phyloP scores from a whole-genome alignment of 2,113 vertebrate genomes.

The Plecotus auritus region DNA sequence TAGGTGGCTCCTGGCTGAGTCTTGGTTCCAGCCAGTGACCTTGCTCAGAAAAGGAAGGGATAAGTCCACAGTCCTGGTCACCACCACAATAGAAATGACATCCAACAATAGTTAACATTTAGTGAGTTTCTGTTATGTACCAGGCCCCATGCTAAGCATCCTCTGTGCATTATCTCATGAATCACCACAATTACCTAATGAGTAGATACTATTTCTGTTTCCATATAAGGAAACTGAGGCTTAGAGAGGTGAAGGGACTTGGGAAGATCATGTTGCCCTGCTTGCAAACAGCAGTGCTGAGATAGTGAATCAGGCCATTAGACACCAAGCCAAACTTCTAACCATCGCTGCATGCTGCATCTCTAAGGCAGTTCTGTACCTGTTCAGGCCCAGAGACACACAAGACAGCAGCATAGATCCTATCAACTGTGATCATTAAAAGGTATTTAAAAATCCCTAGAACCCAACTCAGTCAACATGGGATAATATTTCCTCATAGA shows the following conservation, averaged over 20 bases:
- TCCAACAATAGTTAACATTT: not conserved
- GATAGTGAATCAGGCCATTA: not conserved
- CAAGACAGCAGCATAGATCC: not conserved
- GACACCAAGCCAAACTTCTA: not conserved
- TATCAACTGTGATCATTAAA: not conserved
- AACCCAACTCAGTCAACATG: not conserved
- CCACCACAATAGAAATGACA: not conserved
- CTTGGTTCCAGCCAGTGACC: not conserved
- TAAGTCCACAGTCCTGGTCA: not conserved
- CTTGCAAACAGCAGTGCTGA: not conserved
- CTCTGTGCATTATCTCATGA: not conserved
- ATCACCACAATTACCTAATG: not conserved
- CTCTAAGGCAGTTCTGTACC: not conserved
- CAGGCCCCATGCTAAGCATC: not conserved
- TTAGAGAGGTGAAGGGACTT: not conserved
- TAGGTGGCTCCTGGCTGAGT: not conserved
- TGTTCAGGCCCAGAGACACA: not conserved
- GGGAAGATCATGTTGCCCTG: not conserved
- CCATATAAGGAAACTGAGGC: not conserved
- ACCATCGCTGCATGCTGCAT: fast-evolving
- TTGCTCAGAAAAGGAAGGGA: not conserved
- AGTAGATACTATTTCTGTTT: not conserved
- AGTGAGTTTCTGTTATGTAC: not conserved
- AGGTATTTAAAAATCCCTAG: not conserved
- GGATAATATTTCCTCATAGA: not conserved